A percentile compares a stretch with the other conserved stretches of the same genome.
Evolutionary conservation across 2,888 invertebrate genomes (phyloP).

Genomic region (Lasioglossum lativentre): DNA sequence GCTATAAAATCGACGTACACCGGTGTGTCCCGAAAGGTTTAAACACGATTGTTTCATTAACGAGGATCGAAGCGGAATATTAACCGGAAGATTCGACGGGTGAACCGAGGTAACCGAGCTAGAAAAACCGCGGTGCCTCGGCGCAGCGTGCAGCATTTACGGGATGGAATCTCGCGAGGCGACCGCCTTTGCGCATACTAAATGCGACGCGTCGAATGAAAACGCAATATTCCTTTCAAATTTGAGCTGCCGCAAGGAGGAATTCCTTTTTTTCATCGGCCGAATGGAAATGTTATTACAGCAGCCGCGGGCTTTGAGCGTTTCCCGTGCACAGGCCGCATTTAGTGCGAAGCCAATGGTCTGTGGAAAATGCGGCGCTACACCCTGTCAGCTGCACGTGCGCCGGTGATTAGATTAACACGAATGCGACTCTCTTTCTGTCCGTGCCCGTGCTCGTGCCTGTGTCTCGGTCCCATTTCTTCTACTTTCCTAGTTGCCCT

Average conservation of each 20-base stretch:
- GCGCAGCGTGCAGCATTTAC: conserved; percentile 27
- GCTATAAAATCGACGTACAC: neutral
- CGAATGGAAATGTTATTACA: conserved; percentile 65
- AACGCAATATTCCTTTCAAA: conserved; percentile 50
- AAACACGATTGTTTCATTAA: neutral
- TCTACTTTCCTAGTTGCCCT: neutral
- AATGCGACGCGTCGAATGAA: conserved; percentile 38
- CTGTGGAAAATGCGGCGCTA: conserved; percentile 63
- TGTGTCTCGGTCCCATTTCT: conserved; percentile 29
- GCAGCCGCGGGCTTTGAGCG: conserved; percentile 53
- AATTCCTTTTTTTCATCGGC: conserved; percentile 26
- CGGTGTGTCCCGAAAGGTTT: neutral
- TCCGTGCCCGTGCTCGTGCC: conserved; percentile 11
- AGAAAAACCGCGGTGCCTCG: neutral
- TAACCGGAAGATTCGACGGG: neutral
- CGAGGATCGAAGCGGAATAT: neutral
- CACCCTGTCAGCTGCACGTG: conserved; percentile 60
- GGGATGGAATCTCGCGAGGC: conserved; percentile 17
- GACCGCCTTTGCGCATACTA: conserved; percentile 34
- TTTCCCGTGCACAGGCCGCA: conserved; percentile 56
- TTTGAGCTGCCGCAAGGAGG: conserved; percentile 40
- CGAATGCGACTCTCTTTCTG: conserved; percentile 42
- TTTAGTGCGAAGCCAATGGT: conserved; percentile 65
- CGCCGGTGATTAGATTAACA: conserved; percentile 68
- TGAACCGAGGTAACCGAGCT: neutral